Base-by-base conservation (phyloP, 2,113 vertebrate species). In the Sylvietta virens region DNA sequence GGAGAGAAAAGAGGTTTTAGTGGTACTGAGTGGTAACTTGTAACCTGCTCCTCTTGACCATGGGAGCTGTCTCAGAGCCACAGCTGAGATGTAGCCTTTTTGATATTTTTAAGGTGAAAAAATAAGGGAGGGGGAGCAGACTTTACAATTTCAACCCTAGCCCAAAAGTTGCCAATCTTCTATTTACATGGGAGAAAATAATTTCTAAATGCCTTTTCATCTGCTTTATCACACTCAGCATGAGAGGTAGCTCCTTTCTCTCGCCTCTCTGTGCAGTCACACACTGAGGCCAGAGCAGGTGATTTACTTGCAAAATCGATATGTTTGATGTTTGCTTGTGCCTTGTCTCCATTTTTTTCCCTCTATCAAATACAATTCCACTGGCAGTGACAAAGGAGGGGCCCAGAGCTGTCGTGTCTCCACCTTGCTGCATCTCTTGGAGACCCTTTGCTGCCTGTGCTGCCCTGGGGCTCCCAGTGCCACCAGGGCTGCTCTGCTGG, bases 271-370 rank as follows among this genome's bases (percentile, higher is more conserved):
- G 81, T 91, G 83, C 95, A 65, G 91, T 44, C 3, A 0, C 84
- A 64, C 35, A 10, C 86, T 53, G 89, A 91, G 89, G 81, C 91
- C 95, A 76, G 91, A 2, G 48, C 77, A 79, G 86, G 93, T 94
- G 95, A 95, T 95, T 92, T 95, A 92, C 95, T 95, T 94, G 92
- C 76, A 66, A 81, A 92, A 97, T 97, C 91, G 1, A 94, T 97
- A 90, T 81, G 95, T 97, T 97, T 95, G 95, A 96, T 97, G 94
- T 94, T 96, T 96, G 91, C 96, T 88, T 86, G 64, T 94, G 94
- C 94, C 91, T 94, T 40, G 80, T 93, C 92, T 96, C 94, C 51
- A 60, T 95, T 93, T 95, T 93, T 87, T 78, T 27, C 60, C 40
- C 47, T 81, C 83, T 78, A 78, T 94, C 95, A 88, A 94, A 95